Evolutionary conservation across 2,888 invertebrate species (phyloP).

Genomic region (Chymomyza caudatula): DNA sequence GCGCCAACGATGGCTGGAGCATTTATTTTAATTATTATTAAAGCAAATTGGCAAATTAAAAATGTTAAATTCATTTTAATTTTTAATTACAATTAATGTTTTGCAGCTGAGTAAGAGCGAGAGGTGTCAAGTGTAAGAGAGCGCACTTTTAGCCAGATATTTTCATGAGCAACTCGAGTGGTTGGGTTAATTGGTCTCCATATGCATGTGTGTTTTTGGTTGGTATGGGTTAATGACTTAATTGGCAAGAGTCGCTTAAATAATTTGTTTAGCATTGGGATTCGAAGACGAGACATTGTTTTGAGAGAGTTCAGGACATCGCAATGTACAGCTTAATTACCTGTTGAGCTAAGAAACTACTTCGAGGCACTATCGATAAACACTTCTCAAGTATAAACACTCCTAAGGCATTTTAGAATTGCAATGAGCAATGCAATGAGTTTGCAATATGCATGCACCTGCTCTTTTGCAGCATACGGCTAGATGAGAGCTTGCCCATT

Average conservation of each 20-base stretch:
- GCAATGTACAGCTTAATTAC: no score
- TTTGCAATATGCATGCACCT: no score
- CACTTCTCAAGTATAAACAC: no score
- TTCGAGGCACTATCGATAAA: no score
- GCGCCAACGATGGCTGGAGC: constrained; percentile 29
- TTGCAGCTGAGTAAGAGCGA: constrained; percentile 13
- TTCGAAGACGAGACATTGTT: no score
- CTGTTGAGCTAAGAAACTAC: no score
- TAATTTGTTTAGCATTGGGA: background rate
- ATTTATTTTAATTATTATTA: constrained; percentile 69
- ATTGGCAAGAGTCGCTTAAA: background rate
- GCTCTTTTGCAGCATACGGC: no score
- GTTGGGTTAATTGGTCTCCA: constrained; percentile 14
- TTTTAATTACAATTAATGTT: constrained; percentile 68
- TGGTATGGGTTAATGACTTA: background rate
- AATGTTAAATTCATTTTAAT: constrained; percentile 67
- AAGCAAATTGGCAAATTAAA: constrained; percentile 66
- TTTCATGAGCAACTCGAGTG: constrained; percentile 8
- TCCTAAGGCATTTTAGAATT: no score
- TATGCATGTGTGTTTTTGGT: background rate
- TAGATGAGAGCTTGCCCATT: no score
- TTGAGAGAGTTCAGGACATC: background rate
- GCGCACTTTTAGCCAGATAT: constrained; percentile 6
- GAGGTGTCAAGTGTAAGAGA: background rate
- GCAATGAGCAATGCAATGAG: no score